Evolutionary conservation across 2,888 invertebrate species (phyloP).

Genomic region (Synanthedon tipuliformis): DNA sequence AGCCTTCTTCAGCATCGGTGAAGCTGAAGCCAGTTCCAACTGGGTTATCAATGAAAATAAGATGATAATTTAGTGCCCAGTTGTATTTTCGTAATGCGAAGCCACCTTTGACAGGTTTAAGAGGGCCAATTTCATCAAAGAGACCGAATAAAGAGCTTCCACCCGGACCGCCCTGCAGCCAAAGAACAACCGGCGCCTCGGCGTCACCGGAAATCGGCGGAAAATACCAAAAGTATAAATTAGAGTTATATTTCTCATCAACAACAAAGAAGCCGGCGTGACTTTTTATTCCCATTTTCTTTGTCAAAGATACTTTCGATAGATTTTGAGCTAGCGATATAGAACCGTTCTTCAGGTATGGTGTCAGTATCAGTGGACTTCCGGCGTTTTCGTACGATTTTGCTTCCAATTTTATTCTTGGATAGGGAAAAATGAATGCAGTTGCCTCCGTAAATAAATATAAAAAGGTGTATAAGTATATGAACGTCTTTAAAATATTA

Average conservation of each 20-base stretch:
- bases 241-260: slow-evolving; percentile 64
- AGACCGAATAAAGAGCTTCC: slow-evolving; percentile 66
- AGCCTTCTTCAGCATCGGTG: slow-evolving; percentile 63
- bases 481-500: no score
- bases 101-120: slow-evolving; percentile 45
- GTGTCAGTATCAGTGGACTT: slow-evolving; percentile 69
- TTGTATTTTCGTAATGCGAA: slow-evolving; percentile 53
- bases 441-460: neutral
- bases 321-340: slow-evolving; percentile 54
- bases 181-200: slow-evolving; percentile 61
- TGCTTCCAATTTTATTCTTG: slow-evolving; percentile 33
- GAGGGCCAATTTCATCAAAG: slow-evolving; percentile 73
- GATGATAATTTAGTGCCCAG: slow-evolving; percentile 70
- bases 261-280: slow-evolving; percentile 75
- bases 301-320: slow-evolving; percentile 40
- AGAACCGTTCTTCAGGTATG: slow-evolving; percentile 63
- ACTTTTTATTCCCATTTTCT: slow-evolving; percentile 53
- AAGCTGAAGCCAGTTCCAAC: slow-evolving; percentile 76
- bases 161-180: slow-evolving; percentile 73
- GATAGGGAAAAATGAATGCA: slow-evolving; percentile 31
- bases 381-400: slow-evolving; percentile 24
- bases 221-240: slow-evolving; percentile 76
- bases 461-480: neutral
- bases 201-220: slow-evolving; percentile 52
- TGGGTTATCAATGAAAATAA: slow-evolving; percentile 76